Evolutionary conservation across 2,113 vertebrate genomes (phyloP).

Genomic region (Heloderma charlesbogerti): DNA sequence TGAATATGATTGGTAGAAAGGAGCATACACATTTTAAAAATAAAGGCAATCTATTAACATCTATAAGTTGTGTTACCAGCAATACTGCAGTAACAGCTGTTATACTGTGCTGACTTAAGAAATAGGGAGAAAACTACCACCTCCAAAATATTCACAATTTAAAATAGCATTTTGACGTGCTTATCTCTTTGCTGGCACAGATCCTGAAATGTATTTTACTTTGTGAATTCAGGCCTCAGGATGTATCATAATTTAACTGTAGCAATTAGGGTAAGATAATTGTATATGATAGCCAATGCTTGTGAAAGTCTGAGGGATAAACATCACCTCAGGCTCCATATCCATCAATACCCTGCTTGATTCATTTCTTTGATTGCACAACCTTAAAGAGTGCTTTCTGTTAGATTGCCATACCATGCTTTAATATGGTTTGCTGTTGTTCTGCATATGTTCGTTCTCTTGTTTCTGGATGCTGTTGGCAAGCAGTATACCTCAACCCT

Average conservation of each 20-base stretch:
- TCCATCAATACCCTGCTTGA: slow-evolving; percentile 25
- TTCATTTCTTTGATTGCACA: background rate
- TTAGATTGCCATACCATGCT: slow-evolving; percentile 23
- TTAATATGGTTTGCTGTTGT: slow-evolving; percentile 37
- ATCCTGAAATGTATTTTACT: slow-evolving; percentile 23
- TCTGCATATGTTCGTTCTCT: slow-evolving; percentile 51
- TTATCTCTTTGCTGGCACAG: background rate
- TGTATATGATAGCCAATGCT: slow-evolving; percentile 41
- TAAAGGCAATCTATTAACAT: background rate
- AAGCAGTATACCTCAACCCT: slow-evolving; percentile 2
- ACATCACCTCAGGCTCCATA: slow-evolving; percentile 35
- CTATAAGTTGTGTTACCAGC: background rate
- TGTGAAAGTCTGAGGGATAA: slow-evolving; percentile 30
- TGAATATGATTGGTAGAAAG: background rate
- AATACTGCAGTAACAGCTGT: background rate
- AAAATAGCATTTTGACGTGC: background rate
- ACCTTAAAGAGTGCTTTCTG: slow-evolving; percentile 31
- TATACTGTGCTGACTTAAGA: background rate
- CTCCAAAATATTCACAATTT: accelerated
- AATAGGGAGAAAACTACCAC: background rate
- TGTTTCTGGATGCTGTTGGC: slow-evolving; percentile 52
- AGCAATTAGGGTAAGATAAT: slow-evolving; percentile 2
- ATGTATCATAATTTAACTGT: slow-evolving; percentile 28
- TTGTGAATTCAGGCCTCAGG: slow-evolving; percentile 7
- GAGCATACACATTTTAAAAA: background rate